These are phyloP conservation scores for Chinchilla lanigera DNA, from an alignment of 2,113 vertebrate genomes.

Conservation along the genomic window DNA sequence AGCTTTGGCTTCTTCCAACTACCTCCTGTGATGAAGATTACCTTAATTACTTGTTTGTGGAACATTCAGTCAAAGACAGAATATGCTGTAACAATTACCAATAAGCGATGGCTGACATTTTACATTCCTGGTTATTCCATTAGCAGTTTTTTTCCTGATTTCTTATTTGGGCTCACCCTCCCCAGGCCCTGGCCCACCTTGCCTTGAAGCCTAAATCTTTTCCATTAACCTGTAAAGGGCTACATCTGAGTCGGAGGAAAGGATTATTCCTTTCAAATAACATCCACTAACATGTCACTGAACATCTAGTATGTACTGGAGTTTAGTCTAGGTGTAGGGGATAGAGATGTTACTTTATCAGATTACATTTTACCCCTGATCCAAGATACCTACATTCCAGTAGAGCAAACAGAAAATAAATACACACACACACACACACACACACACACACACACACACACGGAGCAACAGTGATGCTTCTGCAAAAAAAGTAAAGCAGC, in stretches of 20 bases:
- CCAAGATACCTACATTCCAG: background rate
- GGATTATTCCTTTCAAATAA: background rate
- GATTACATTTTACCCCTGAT: background rate
- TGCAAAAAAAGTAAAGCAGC: background rate
- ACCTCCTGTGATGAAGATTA: constrained; percentile 77
- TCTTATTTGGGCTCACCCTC: background rate
- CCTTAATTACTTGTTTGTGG: constrained; percentile 80
- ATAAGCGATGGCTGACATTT: constrained; percentile 62
- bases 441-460: background rate
- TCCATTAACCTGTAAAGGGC: background rate
- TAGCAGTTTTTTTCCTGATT: constrained; percentile 45
- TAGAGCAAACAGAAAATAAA: background rate
- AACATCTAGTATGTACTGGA: background rate
- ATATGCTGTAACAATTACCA: constrained; percentile 75
- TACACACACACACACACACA: background rate
- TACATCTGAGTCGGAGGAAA: background rate
- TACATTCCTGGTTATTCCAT: constrained; percentile 72
- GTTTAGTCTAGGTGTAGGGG: background rate
- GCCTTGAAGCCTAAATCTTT: background rate
- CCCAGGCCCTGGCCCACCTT: too few species aligned
- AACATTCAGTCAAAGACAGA: constrained; percentile 80
- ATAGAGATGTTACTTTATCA: background rate
- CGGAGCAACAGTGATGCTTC: background rate
- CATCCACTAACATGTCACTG: background rate
- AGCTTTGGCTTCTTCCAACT: constrained; percentile 78